Base-by-base conservation (phyloP, 2,888 invertebrate species). In the Macaria liturata region DNA sequence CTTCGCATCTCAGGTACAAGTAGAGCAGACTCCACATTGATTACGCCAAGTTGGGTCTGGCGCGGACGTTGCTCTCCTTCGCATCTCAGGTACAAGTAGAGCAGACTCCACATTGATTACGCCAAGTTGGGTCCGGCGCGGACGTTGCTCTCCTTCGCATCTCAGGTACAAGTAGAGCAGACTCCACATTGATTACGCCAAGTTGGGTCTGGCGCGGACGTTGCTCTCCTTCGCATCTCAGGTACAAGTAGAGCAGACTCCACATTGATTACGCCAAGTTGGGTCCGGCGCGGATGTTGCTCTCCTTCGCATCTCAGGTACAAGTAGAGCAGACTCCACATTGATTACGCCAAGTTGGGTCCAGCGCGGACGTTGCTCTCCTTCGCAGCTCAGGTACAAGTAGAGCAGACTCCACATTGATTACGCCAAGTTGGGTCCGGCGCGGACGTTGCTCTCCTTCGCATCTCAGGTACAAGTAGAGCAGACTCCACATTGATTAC, bases 31-130 rank as follows among this genome's bases (percentile, higher is more conserved):
- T 52, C 64, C 66, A 55, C 59, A 60, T n/a, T n/a, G n/a, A n/a
- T n/a, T n/a, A n/a, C n/a, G 20, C 1, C 20, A 20, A 20, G 20
- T 20, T 20, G 20, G 20, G 20, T 20, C 20, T 2, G 20, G 31
- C 32, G 9, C 45, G 30, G 9, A 45, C 8, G 42, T 42, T 42
- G 42, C 42, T 42, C 42, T 9, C 2, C 42, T 42, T 42, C 9
- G 8, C 9, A 42, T 42, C 9, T 39, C 9, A 42, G 6, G 42
- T 9, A 9, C 42, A 42, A 9, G 42, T 42, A 42, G 6, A 42
- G n/a, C n/a, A 8, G 49, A 57, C 54, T 52, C 64, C 66, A 55
- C 59, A 60, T n/a, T n/a, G n/a, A n/a, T n/a, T n/a, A n/a, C n/a
- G 20, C 1, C 20, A 20, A 20, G 20, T 20, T 20, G 20, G 20